A percentile compares a stretch with the other conserved stretches of the same genome.
These are phyloP conservation scores for Cynoglossus semilaevis DNA, from an alignment of 2,113 vertebrate species.

Conservation along the genomic window DNA sequence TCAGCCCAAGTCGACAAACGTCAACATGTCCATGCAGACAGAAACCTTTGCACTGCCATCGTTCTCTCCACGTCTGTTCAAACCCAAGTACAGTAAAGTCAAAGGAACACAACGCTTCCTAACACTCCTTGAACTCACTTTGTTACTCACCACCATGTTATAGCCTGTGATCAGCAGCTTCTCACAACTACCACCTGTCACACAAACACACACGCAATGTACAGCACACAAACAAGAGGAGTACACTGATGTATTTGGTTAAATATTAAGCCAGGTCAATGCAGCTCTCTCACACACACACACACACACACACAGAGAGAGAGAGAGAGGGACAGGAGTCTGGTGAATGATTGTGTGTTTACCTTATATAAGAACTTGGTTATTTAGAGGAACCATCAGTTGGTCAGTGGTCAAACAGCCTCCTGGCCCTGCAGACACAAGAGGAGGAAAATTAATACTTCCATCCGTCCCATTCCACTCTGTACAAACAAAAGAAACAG, in stretches of 20 bases:
- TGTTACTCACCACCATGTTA: slow-evolving; percentile 12
- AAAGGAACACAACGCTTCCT: neutral
- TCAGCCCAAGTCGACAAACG: slow-evolving; percentile 9
- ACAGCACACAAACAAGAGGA: slow-evolving; percentile 60
- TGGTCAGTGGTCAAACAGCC: slow-evolving; percentile 83
- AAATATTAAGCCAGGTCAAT: slow-evolving; percentile 67
- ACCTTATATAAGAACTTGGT: slow-evolving; percentile 87
- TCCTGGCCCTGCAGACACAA: slow-evolving; percentile 87
- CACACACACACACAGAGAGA: slow-evolving; percentile 30
- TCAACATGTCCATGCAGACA: slow-evolving; percentile 10
- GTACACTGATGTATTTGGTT: slow-evolving; percentile 40
- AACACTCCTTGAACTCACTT: slow-evolving; percentile 1
- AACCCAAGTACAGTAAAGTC: neutral
- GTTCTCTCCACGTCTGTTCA: neutral
- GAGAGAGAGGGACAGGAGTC: slow-evolving; percentile 32
- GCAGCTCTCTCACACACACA: slow-evolving; percentile 37
- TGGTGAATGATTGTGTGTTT: slow-evolving; percentile 76
- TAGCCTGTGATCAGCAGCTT: slow-evolving; percentile 14
- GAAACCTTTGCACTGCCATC: neutral
- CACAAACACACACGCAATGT: slow-evolving; percentile 22
- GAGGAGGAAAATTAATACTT: slow-evolving; percentile 71
- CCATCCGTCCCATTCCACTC: no score
- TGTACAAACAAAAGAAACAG: slow-evolving; percentile 2
- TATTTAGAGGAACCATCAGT: slow-evolving; percentile 89
- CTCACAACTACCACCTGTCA: slow-evolving; percentile 38